phyloP scores from a whole-genome alignment of 2,113 vertebrate genomes.

The Amphiprion percula region DNA sequence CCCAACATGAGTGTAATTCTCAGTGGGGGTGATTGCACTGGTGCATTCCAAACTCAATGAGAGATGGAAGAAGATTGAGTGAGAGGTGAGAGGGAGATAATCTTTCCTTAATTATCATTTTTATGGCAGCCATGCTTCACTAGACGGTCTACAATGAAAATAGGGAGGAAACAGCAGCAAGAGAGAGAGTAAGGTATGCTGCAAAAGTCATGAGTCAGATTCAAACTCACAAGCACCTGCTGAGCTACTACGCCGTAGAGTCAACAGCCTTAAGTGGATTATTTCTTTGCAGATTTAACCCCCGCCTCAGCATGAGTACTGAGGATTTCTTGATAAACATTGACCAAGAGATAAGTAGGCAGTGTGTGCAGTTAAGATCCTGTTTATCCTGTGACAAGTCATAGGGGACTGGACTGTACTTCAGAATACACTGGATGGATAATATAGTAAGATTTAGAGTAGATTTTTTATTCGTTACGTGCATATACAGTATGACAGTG shows the following conservation, averaged over 20 bases:
- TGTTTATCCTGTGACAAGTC: slow-evolving; percentile 45
- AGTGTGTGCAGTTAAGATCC: slow-evolving; percentile 33
- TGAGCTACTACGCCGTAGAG: slow-evolving; percentile 51
- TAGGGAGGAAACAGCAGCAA: slow-evolving; percentile 10
- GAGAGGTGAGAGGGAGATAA: slow-evolving; percentile 61
- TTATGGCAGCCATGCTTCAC: slow-evolving; percentile 68
- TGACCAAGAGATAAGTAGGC: slow-evolving; percentile 59
- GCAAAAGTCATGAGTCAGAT: slow-evolving; percentile 66
- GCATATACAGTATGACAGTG: too few species aligned
- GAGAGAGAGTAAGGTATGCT: slow-evolving; percentile 23
- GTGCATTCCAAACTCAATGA: slow-evolving; percentile 74
- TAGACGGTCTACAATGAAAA: slow-evolving; percentile 38
- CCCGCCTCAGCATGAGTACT: slow-evolving; percentile 30
- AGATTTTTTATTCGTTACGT: too few species aligned
- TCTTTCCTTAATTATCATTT: slow-evolving; percentile 73
- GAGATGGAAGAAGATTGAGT: slow-evolving; percentile 56
- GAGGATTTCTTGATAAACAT: slow-evolving; percentile 60
- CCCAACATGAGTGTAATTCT: slow-evolving; percentile 69
- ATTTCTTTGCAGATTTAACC: slow-evolving; percentile 69
- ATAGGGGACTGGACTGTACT: slow-evolving; percentile 15
- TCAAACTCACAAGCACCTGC: slow-evolving; percentile 64
- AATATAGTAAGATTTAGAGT: neutral
- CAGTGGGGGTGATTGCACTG: slow-evolving; percentile 67
- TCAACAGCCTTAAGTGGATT: slow-evolving; percentile 70
- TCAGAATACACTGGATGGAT: slow-evolving; percentile 4